Evolutionary conservation across 2,797 vertebrate genomes (phyloP).

Genomic region (Notolepis coatsorum): DNA sequence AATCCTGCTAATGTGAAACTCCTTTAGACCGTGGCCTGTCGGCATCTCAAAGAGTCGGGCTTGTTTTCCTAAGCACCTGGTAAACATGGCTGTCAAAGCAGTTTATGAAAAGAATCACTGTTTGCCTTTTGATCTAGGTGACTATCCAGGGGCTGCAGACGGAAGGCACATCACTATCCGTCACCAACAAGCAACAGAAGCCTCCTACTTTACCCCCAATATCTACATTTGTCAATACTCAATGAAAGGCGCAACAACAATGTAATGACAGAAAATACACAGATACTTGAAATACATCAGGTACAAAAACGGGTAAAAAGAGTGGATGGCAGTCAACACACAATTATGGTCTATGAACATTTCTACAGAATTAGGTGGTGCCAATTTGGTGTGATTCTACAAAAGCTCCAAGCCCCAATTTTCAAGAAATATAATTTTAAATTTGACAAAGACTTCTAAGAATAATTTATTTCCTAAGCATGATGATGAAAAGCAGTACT

Average conservation of each 20-base stretch:
- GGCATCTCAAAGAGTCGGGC: background rate
- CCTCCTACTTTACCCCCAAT: slow-evolving; percentile 1
- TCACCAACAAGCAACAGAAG: slow-evolving; percentile 40
- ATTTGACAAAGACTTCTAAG: slow-evolving; percentile 30
- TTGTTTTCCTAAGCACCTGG: slow-evolving; percentile 21
- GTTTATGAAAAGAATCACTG: slow-evolving; percentile 15
- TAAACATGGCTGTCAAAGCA: slow-evolving; percentile 44
- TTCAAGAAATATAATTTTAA: too few relatives aligned
- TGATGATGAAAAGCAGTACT: slow-evolving; percentile 50
- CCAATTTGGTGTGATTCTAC: slow-evolving; percentile 25
- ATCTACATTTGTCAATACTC: slow-evolving; percentile 31
- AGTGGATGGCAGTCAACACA: slow-evolving; percentile 67
- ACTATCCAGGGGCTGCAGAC: slow-evolving; percentile 51
- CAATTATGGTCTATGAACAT: slow-evolving; percentile 47
- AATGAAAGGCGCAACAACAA: slow-evolving; percentile 28
- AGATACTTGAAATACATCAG: slow-evolving; percentile 32
- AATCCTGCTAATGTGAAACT: too few relatives aligned
- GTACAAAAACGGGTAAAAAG: slow-evolving; percentile 51
- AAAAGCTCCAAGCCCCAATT: too few relatives aligned
- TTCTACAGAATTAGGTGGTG: slow-evolving; percentile 23
- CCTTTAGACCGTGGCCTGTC: background rate
- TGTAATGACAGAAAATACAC: slow-evolving; percentile 34
- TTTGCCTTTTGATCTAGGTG: slow-evolving; percentile 10
- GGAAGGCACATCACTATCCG: slow-evolving; percentile 74
- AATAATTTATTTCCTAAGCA: slow-evolving; percentile 16